A percentile compares a stretch with the other conserved stretches of the same genome.
phyloP scores from a whole-genome alignment of 2,113 vertebrate species.

The Miniopterus natalensis region DNA sequence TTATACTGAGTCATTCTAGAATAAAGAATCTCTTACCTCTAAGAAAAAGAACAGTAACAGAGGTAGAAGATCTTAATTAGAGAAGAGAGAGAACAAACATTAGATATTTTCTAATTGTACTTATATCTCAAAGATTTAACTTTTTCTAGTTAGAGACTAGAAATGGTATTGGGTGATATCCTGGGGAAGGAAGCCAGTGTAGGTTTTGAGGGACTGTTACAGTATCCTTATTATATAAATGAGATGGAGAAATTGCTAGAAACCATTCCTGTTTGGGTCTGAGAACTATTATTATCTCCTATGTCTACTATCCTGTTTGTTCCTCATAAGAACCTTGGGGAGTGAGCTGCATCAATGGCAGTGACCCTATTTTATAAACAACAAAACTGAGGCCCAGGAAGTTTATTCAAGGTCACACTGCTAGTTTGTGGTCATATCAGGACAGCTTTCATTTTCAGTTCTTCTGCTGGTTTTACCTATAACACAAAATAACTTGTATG shows the following conservation, averaged over 20 bases:
- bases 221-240: background rate
- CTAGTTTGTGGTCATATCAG: background rate
- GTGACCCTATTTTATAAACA: background rate
- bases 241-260: background rate
- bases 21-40: background rate
- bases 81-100: background rate
- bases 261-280: background rate
- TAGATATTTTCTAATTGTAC: constrained; percentile 41
- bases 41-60: background rate
- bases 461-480: background rate
- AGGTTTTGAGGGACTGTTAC: background rate
- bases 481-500: background rate
- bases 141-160: background rate
- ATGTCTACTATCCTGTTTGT: background rate
- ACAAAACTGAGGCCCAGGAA: background rate
- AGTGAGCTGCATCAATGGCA: background rate
- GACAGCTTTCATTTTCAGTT: constrained; percentile 23
- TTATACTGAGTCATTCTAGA: constrained; percentile 2
- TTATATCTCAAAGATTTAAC: background rate
- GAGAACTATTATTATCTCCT: background rate
- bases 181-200: background rate
- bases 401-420: background rate
- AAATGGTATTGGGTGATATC: background rate
- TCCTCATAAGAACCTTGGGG: background rate
- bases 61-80: background rate